These are phyloP conservation scores for Pristionchus fissidentatus DNA, from an alignment of 2,888 invertebrate species.

Conservation along the genomic window DNA sequence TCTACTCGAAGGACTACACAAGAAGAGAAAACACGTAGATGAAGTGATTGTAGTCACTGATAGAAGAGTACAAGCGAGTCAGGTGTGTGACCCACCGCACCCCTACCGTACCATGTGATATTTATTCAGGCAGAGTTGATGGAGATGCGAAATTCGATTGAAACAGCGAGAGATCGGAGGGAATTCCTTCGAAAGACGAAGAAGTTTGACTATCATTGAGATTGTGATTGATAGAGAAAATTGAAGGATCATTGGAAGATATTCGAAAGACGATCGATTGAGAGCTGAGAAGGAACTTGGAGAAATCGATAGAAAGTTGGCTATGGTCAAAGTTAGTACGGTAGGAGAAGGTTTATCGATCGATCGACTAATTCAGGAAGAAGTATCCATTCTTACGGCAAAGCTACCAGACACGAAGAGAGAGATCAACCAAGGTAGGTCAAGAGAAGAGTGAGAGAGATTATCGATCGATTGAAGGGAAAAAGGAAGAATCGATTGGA, in stretches of 20 bases:
- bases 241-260: neutral
- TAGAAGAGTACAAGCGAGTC: constrained; percentile 18
- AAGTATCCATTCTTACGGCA: constrained; percentile 15
- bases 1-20: constrained; percentile 17
- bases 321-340: neutral
- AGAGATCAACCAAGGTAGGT: neutral
- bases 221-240: neutral
- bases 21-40: constrained; percentile 24
- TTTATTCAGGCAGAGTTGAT: neutral
- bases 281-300: neutral
- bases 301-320: constrained; percentile 11
- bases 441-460: neutral
- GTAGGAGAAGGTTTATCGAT: neutral
- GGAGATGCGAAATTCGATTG: constrained; percentile 2
- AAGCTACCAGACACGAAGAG: neutral
- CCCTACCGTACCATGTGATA: neutral
- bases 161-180: constrained; percentile 16
- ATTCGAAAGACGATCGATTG: constrained; percentile 2
- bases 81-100: neutral
- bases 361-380: neutral
- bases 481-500: constrained; percentile 18
- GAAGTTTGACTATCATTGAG: neutral
- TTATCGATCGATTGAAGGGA: too few species aligned
- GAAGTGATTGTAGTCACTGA: constrained; percentile 6
- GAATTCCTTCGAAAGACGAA: constrained; percentile 26